phyloP scores from a whole-genome alignment of 2,888 invertebrate genomes.

The Coenonympha arcania region DNA sequence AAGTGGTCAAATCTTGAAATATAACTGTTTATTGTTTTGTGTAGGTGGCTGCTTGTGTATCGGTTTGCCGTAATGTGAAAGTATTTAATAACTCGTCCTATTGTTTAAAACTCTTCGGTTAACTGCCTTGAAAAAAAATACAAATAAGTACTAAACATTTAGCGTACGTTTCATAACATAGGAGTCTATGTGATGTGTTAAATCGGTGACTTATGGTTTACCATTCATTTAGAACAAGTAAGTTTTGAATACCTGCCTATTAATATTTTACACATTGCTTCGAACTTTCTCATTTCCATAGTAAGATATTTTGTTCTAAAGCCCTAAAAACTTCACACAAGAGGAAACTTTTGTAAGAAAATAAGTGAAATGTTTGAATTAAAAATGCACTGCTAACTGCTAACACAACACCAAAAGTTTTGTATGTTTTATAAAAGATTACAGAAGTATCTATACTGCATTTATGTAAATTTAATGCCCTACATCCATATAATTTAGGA shows the following conservation, averaged over 20 bases:
- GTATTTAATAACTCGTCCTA: conserved; percentile 71
- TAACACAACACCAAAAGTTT: too few relatives aligned
- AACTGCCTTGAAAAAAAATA: conserved; percentile 49
- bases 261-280: background rate
- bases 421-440: too few relatives aligned
- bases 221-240: conserved; percentile 20
- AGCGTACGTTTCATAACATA: too few relatives aligned
- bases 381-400: too few relatives aligned
- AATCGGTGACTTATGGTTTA: conserved; percentile 25
- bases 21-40: conserved; percentile 69
- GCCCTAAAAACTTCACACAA: too few relatives aligned
- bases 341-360: too few relatives aligned
- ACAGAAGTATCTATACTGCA: too few relatives aligned
- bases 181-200: conserved; percentile 47
- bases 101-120: conserved; percentile 67
- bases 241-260: conserved; percentile 6
- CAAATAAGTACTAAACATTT: too few relatives aligned
- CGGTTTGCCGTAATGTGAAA: conserved; percentile 64
- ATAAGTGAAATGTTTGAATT: too few relatives aligned
- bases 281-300: background rate
- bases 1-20: conserved; percentile 35
- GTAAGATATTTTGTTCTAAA: too few relatives aligned
- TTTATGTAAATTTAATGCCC: too few relatives aligned
- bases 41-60: conserved; percentile 65
- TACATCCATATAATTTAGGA: too few relatives aligned